These are phyloP conservation scores for Lysandra bellargus DNA, from an alignment of 2,888 invertebrate genomes.

Conservation along the genomic window DNA sequence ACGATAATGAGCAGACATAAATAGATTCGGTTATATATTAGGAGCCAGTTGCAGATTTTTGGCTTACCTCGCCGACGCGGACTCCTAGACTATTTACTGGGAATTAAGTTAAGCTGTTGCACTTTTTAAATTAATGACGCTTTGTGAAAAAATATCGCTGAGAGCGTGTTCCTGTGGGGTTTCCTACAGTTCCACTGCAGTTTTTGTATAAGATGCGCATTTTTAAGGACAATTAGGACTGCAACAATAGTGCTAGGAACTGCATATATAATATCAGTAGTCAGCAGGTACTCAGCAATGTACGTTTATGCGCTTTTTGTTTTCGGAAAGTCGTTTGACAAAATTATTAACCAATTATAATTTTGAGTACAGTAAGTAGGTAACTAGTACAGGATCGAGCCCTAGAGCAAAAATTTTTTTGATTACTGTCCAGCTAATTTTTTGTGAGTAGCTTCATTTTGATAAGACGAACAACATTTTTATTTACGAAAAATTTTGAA, in stretches of 20 bases:
- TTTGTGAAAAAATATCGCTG: conserved; percentile 39
- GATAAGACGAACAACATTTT: too few species aligned
- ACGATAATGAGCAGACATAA: conserved; percentile 65
- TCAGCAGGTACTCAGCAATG: neutral
- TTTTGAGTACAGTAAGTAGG: too few species aligned
- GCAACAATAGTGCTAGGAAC: neutral
- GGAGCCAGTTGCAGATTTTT: conserved; percentile 63
- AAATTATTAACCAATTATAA: neutral
- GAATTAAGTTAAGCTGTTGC: conserved; percentile 57
- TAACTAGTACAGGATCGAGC: too few species aligned
- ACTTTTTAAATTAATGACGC: conserved; percentile 50
- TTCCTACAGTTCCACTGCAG: conserved; percentile 19
- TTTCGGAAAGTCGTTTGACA: neutral
- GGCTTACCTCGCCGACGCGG: conserved; percentile 55
- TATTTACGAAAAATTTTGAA: too few species aligned
- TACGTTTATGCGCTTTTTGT: neutral
- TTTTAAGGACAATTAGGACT: conserved; percentile 9
- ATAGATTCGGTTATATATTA: conserved; percentile 70
- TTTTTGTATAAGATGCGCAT: conserved; percentile 20
- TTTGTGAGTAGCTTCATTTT: too few species aligned
- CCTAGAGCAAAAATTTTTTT: too few species aligned
- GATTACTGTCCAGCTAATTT: too few species aligned
- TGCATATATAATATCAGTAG: neutral
- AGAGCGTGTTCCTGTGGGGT: conserved; percentile 29
- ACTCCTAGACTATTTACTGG: conserved; percentile 54